Evolutionary conservation across 2,888 invertebrate genomes (phyloP).

Genomic region (Apocheima hispidaria): DNA sequence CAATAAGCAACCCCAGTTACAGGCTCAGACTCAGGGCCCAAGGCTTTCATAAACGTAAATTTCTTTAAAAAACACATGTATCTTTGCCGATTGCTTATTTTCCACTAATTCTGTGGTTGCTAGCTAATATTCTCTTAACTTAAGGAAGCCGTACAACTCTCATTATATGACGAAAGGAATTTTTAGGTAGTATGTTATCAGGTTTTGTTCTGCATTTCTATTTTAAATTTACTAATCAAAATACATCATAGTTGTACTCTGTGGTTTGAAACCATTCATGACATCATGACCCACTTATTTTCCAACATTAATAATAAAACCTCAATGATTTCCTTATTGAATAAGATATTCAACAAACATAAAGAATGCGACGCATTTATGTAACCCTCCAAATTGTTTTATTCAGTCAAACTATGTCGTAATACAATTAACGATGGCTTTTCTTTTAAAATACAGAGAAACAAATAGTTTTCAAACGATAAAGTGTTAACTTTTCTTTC

Average conservation of each 20-base stretch:
- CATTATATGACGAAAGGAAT: background rate
- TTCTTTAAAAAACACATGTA: background rate
- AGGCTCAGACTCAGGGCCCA: too few relatives aligned
- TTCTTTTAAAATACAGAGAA: background rate
- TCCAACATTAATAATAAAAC: background rate
- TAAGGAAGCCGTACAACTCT: background rate
- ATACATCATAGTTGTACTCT: background rate
- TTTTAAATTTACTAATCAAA: background rate
- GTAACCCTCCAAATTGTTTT: background rate
- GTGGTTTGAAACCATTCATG: background rate
- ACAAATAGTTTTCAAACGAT: background rate
- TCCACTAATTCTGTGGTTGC: too few relatives aligned
- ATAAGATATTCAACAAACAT: background rate
- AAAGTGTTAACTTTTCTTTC: background rate
- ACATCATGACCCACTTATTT: constrained; percentile 3
- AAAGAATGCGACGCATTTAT: constrained; percentile 1
- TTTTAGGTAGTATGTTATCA: background rate
- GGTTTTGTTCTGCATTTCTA: background rate
- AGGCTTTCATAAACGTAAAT: background rate
- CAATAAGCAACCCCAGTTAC: too few relatives aligned
- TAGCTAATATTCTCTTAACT: background rate
- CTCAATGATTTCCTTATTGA: background rate
- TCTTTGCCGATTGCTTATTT: background rate
- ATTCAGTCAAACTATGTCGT: background rate
- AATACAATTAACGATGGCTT: background rate